Evolutionary conservation across 2,888 invertebrate genomes (phyloP), one percentile per base, ranked within the genome.

Genomic region (Panopea generosa): DNA sequence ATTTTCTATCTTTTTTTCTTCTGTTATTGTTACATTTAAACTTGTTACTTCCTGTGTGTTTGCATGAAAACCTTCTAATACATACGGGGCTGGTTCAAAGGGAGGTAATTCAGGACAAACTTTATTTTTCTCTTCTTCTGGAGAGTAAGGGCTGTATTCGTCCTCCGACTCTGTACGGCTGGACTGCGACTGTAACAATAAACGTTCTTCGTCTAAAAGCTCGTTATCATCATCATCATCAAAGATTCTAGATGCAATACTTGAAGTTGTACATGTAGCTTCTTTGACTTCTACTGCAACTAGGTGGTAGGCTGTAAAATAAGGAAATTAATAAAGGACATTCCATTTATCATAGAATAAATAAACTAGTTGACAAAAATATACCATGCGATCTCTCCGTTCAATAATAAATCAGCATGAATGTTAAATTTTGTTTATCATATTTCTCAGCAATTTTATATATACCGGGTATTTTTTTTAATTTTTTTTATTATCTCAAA

Each of bases 41-140:
- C n/a, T n/a, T n/a, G n/a, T n/a, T n/a, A n/a, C n/a, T n/a, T n/a
- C n/a, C n/a, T n/a, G n/a, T n/a, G n/a, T n/a, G n/a, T n/a, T n/a
- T n/a, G n/a, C n/a, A n/a, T n/a, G n/a, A n/a, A n/a, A n/a, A n/a
- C n/a, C n/a, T 11, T 26, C 62, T 16, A 60, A 59, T 11, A 29
- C 26, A 50, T 29, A 77, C 1, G 73, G 70, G 4, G 77, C 77
- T 18, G 73, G 77, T 2, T 72, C 72, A 66, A 80, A 80, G 9
- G 80, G 80, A 33, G 75, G 40, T 49, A 33, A 47, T 27, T 43
- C 29, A 11, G 20, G 26, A 9, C 4, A 18, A 14, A n/a, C 47
- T 60, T 60, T 26, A 47, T 49, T 56, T 9, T n/a, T 27, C 49
- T 71, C 67, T 26, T 61, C 65, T 2, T 27, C 33, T 45, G 56